These are phyloP conservation scores for Habropoda laboriosa DNA, from an alignment of 1,140 invertebrate species.

Conservation along the genomic window DNA sequence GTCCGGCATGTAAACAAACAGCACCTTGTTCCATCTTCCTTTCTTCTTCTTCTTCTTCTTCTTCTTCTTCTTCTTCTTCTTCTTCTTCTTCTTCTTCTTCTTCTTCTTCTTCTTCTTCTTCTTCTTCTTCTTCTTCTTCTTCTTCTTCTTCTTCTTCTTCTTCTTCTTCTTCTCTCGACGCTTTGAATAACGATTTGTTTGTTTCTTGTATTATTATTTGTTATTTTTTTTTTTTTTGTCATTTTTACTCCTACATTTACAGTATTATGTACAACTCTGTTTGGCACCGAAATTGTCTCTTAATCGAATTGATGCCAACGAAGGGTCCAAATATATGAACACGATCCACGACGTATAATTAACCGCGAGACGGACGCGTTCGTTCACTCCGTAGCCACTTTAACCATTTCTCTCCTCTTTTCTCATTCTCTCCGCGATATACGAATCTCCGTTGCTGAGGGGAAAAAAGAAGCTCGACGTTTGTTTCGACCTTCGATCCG, in stretches of 20 bases:
- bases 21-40: background rate
- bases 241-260: conserved; percentile 73
- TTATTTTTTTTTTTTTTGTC: conserved; percentile 26
- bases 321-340: conserved; percentile 57
- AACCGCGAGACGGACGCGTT: conserved; percentile 18
- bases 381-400: background rate
- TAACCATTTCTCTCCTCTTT: background rate
- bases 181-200: conserved; percentile 55
- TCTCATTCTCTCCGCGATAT: background rate
- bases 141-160: too few species aligned
- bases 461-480: background rate
- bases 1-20: conserved; percentile 9
- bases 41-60: too few species aligned
- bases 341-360: conserved; percentile 25
- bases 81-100: too few species aligned
- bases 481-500: background rate
- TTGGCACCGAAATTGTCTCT: conserved; percentile 78
- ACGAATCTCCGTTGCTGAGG: background rate
- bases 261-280: conserved; percentile 79
- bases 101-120: too few species aligned
- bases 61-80: too few species aligned
- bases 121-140: too few species aligned
- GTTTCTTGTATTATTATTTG: conserved; percentile 21
- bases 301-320: conserved; percentile 56
- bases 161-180: too few species aligned